Percentiles rank a stretch among this genome's conserved stretches.
Conservation (phyloP, 2,888 invertebrate genomes). For the Rotaria macrura region DNA sequence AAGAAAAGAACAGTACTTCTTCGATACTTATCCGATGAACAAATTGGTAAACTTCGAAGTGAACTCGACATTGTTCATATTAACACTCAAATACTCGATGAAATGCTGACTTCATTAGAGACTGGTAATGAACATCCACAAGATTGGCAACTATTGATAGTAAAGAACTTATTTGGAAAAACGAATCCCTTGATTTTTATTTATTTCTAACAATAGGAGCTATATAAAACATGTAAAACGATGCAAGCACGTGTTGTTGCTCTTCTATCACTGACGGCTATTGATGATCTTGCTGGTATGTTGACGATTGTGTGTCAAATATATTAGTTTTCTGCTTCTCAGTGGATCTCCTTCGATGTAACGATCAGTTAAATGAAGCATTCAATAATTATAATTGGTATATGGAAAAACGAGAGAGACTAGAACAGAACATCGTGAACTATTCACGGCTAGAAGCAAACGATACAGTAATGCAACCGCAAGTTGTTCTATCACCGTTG, state of each 20-base stretch:
- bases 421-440: background rate
- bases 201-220: slow-evolving; percentile 36
- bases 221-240: slow-evolving; percentile 68
- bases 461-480: background rate
- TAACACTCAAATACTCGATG: slow-evolving; percentile 70
- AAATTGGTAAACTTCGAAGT: slow-evolving; percentile 73
- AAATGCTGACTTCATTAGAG: slow-evolving; percentile 82
- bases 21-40: slow-evolving; percentile 57
- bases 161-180: slow-evolving; percentile 43
- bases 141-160: slow-evolving; percentile 74
- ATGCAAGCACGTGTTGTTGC: slow-evolving; percentile 94
- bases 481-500: too few species aligned
- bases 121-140: slow-evolving; percentile 70
- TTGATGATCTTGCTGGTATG: slow-evolving; percentile 53
- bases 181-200: background rate
- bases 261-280: slow-evolving; percentile 73
- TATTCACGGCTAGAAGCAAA: background rate
- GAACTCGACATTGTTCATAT: slow-evolving; percentile 81
- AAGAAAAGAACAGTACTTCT: background rate
- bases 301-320: slow-evolving; percentile 31
- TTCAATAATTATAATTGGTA: slow-evolving; percentile 64
- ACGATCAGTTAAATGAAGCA: slow-evolving; percentile 87
- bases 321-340: slow-evolving; percentile 52
- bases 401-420: slow-evolving; percentile 40
- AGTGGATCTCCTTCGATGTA: slow-evolving; percentile 78